Conservation (phyloP, 2,888 invertebrate species). For the Gibbula magus region DNA sequence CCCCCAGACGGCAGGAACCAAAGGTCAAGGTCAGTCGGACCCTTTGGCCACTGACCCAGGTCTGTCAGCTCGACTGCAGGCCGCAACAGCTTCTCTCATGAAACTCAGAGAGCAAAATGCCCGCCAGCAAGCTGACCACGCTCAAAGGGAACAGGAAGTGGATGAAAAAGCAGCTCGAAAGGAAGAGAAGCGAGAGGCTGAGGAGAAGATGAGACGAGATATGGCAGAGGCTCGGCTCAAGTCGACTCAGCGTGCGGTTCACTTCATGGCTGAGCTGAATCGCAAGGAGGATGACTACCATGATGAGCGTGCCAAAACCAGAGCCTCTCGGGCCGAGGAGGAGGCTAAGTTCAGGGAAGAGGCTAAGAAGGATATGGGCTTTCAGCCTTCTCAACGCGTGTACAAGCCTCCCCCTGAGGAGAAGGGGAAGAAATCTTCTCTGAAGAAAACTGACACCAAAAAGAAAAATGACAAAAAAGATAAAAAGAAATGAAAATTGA, state of each 20-base stretch:
- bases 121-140: neutral
- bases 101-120: conserved; percentile 3
- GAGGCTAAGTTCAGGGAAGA: no score
- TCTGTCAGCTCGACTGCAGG: conserved; percentile 5
- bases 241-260: conserved; percentile 7
- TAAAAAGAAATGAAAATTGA: neutral
- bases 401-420: conserved; percentile 18
- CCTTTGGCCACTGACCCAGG: neutral
- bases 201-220: neutral
- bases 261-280: neutral
- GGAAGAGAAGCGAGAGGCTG: neutral
- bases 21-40: neutral
- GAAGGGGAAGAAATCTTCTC: no score
- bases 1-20: neutral
- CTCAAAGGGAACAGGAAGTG: neutral
- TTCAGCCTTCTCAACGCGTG: neutral
- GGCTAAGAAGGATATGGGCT: neutral
- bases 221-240: neutral
- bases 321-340: neutral
- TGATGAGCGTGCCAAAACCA: neutral
- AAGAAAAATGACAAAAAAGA: neutral
- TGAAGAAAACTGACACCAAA: neutral
- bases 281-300: neutral
- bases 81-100: neutral
- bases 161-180: neutral